A percentile compares a stretch with the other conserved stretches of the same genome.
These are phyloP conservation scores for Cryptomyrus ogoouensis DNA, from an alignment of 2,113 vertebrate species.

Conservation along the genomic window DNA sequence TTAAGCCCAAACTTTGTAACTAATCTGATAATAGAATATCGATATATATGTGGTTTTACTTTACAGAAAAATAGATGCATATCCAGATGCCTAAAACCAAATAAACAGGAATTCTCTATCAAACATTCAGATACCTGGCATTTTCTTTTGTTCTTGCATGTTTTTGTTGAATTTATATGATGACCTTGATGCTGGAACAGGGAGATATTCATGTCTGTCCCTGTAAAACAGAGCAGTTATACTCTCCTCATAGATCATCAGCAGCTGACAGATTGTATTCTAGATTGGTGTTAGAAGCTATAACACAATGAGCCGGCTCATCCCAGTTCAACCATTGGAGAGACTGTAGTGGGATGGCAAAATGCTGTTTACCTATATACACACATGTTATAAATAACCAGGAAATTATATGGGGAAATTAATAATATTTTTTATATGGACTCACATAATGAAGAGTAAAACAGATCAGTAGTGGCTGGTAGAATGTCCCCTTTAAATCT, in stretches of 20 bases:
- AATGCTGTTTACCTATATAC: not conserved
- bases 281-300: not conserved
- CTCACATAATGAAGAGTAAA: not conserved
- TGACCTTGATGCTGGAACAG: not conserved
- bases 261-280: not conserved
- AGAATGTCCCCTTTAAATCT: not conserved
- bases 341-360: not conserved
- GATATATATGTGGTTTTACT: not conserved
- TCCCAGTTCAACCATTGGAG: not conserved
- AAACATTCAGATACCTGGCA: not conserved
- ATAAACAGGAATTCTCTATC: not conserved
- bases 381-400: not conserved
- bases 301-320: not conserved
- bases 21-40: not conserved
- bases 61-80: not conserved
- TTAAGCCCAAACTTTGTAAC: not conserved
- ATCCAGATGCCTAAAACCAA: not conserved
- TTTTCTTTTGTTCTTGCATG: not conserved
- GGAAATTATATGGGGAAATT: not conserved
- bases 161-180: not conserved
- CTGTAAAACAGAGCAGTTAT: not conserved
- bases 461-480: not conserved
- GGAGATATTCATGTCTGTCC: not conserved
- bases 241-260: not conserved
- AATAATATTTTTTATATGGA: not conserved